Percentiles rank a stretch among this genome's conserved stretches.
Evolutionary conservation across 2,797 vertebrate genomes (phyloP).

Genomic region (Microctenopoma steveboyesi): DNA sequence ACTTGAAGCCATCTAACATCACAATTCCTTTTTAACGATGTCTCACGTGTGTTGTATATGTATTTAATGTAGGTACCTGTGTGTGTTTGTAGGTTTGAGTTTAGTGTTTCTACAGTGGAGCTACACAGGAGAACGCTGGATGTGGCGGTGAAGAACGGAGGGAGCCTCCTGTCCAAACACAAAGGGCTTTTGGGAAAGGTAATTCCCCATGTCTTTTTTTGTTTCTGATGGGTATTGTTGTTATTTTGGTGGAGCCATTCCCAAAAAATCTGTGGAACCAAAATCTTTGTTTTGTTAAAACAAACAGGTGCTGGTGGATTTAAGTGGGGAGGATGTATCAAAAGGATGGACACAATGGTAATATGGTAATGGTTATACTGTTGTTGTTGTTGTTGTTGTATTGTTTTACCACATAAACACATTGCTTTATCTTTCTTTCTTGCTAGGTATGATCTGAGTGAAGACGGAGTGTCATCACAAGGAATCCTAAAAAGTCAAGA

Average conservation of each 20-base stretch:
- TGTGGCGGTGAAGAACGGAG: constrained; percentile 96
- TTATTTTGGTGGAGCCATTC: neutral
- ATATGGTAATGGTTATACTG: too few relatives aligned
- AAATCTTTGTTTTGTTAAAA: constrained; percentile 2
- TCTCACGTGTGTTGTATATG: neutral
- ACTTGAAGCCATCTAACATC: neutral
- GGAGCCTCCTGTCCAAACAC: constrained; percentile 95
- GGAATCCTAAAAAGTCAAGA: constrained; percentile 68
- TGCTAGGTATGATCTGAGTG: constrained; percentile 93
- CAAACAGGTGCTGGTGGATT: constrained; percentile 88
- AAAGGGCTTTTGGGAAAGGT: constrained; percentile 97
- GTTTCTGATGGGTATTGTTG: neutral
- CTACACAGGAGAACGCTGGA: constrained; percentile 93
- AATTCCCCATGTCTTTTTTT: constrained; percentile 3
- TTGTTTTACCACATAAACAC: neutral
- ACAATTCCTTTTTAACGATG: neutral
- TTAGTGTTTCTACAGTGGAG: constrained; percentile 93
- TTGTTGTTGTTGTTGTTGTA: too few relatives aligned
- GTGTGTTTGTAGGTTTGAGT: constrained; percentile 87
- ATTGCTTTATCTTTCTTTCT: constrained; percentile 20
- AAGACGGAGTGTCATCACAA: constrained; percentile 86
- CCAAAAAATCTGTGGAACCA: neutral
- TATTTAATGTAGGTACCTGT: constrained; percentile 13
- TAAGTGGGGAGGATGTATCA: constrained; percentile 91
- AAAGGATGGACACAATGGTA: constrained; percentile 97